These are phyloP conservation scores for Cyaniris semiargus DNA, from an alignment of 2,888 invertebrate genomes.

Conservation along the genomic window DNA sequence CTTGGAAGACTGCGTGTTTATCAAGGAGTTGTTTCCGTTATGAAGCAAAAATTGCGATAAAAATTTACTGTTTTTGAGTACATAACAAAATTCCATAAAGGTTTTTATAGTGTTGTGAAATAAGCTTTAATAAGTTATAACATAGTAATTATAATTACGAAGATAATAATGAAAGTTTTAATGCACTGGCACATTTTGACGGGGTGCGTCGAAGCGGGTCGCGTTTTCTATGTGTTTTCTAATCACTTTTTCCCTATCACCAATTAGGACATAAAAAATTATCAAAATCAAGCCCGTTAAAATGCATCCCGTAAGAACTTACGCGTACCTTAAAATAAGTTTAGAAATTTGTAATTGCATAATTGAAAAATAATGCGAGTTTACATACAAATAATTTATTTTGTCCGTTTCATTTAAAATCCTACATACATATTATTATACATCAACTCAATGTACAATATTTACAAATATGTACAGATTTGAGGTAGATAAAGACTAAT, in stretches of 20 bases:
- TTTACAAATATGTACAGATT: conserved; percentile 18
- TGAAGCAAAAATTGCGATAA: neutral
- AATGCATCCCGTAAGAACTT: neutral
- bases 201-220: neutral
- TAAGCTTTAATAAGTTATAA: neutral
- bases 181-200: neutral
- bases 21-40: conserved; percentile 61
- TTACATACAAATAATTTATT: neutral
- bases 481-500: conserved; percentile 37
- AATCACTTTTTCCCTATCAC: too few relatives aligned
- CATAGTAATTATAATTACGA: too few relatives aligned
- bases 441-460: conserved; percentile 35
- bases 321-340: neutral
- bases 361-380: neutral
- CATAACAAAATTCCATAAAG: too few relatives aligned
- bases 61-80: too few relatives aligned
- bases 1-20: conserved; percentile 78
- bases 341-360: neutral
- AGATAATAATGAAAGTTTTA: too few relatives aligned
- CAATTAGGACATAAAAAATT: neutral
- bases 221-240: neutral
- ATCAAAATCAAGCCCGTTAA: neutral
- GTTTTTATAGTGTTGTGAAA: neutral
- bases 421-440: conserved; percentile 13
- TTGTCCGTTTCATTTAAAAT: neutral